Evolutionary conservation across 2,797 vertebrate genomes (phyloP).

Genomic region (Chaenodraco wilsoni): DNA sequence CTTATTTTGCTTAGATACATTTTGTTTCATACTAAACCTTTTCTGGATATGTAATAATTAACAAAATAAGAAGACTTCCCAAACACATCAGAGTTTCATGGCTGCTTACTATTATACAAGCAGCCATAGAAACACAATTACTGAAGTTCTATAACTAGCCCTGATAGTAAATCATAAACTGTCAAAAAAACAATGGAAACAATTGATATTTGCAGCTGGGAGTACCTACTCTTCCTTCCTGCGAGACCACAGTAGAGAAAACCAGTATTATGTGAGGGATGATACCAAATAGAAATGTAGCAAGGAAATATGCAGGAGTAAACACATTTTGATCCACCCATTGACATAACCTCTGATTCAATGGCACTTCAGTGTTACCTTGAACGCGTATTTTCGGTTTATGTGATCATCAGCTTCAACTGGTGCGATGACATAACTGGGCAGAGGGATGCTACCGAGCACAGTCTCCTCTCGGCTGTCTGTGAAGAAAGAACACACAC

Average conservation of each 20-base stretch:
- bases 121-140: not conserved
- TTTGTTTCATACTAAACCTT: not conserved
- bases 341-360: not conserved
- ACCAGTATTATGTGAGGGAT: not conserved
- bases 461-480: slow-evolving; percentile 97
- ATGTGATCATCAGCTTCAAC: slow-evolving; percentile 94
- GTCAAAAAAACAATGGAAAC: not conserved
- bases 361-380: slow-evolving; percentile 83
- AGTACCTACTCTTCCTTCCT: slow-evolving; percentile 11
- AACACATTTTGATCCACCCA: slow-evolving; percentile 4
- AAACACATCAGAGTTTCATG: not conserved
- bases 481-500: slow-evolving; percentile 71
- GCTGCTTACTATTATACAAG: not conserved
- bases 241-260: slow-evolving; percentile 1
- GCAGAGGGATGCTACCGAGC: slow-evolving; percentile 95
- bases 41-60: not conserved
- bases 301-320: not conserved
- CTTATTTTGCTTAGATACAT: too few species aligned
- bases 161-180: not conserved
- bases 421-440: slow-evolving; percentile 93
- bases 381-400: slow-evolving; percentile 97
- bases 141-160: not conserved
- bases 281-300: not conserved
- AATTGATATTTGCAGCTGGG: not conserved
- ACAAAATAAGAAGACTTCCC: not conserved